phyloP scores from a whole-genome alignment of 2,797 vertebrate genomes.

The Crocidura indochinensis region DNA sequence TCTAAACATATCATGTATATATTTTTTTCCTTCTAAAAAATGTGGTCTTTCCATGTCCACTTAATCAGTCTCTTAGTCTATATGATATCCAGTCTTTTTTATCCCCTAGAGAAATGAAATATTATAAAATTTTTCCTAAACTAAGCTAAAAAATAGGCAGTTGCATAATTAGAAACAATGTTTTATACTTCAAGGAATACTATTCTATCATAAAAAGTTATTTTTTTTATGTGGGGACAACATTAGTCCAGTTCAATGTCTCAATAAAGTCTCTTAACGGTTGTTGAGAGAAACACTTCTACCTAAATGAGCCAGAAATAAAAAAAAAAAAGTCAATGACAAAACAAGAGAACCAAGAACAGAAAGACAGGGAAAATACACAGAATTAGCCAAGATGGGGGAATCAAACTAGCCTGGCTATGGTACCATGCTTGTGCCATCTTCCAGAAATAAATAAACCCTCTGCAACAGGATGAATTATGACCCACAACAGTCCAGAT shows the following conservation, averaged over 20 bases:
- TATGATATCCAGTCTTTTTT: not conserved
- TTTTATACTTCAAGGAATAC: not conserved
- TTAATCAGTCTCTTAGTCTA: conserved; percentile 2
- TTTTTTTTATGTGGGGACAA: not conserved
- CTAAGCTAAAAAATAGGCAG: not conserved
- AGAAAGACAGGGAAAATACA: not conserved
- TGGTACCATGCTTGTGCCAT: not conserved
- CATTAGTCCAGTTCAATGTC: not conserved
- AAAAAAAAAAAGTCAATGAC: not conserved
- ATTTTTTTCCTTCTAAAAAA: conserved; percentile 20
- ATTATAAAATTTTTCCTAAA: not conserved
- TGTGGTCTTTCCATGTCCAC: conserved; percentile 26
- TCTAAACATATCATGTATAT: conserved; percentile 4
- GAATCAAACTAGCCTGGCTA: not conserved
- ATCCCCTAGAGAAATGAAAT: conserved; percentile 1
- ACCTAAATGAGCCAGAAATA: conserved; percentile 36
- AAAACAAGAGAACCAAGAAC: not conserved
- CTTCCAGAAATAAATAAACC: not conserved
- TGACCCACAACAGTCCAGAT: not conserved
- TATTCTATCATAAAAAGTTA: not conserved
- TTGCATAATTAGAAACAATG: not conserved
- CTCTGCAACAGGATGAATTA: not conserved
- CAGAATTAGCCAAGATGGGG: too few species aligned
- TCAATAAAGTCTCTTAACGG: not conserved
- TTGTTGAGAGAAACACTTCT: not conserved